These are phyloP conservation scores for Desmodus rotundus DNA, from an alignment of 2,113 vertebrate genomes.

Conservation along the genomic window DNA sequence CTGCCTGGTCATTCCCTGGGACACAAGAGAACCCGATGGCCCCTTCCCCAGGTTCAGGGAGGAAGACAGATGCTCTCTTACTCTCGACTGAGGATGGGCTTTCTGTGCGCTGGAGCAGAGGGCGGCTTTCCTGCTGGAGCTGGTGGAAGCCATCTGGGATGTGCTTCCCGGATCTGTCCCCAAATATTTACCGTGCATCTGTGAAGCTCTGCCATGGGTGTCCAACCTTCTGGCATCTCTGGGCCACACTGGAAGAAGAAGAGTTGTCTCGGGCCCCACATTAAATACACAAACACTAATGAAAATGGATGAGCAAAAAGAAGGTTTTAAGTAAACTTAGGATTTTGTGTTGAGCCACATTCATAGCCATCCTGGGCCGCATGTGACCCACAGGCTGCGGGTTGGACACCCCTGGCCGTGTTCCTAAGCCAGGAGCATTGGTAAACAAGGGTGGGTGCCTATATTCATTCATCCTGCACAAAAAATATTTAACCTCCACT, in stretches of 20 bases:
- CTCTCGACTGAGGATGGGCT: not conserved
- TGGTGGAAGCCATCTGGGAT: not conserved
- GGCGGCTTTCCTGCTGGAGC: not conserved
- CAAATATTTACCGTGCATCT: rapidly evolving
- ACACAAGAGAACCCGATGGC: rapidly evolving
- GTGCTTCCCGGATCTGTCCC: not conserved
- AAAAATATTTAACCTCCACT: not conserved
- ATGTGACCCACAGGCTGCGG: no score
- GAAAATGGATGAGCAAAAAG: no score
- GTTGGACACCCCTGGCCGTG: no score
- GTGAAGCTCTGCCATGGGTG: not conserved
- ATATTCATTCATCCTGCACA: no score
- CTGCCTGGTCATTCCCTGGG: not conserved
- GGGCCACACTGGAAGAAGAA: no score
- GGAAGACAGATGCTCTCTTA: not conserved
- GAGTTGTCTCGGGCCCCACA: no score
- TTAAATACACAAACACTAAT: no score
- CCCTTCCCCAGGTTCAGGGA: not conserved
- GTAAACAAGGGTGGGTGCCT: not conserved
- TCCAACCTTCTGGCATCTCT: no score
- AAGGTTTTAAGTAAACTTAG: no score
- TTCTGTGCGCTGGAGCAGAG: not conserved
- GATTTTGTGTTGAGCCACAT: no score
- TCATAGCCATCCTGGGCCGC: no score
- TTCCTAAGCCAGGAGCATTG: not conserved